Percentiles rank a stretch among this genome's conserved stretches.
Conservation (phyloP, 2,113 vertebrate species). For the Phaethon lepturus region DNA sequence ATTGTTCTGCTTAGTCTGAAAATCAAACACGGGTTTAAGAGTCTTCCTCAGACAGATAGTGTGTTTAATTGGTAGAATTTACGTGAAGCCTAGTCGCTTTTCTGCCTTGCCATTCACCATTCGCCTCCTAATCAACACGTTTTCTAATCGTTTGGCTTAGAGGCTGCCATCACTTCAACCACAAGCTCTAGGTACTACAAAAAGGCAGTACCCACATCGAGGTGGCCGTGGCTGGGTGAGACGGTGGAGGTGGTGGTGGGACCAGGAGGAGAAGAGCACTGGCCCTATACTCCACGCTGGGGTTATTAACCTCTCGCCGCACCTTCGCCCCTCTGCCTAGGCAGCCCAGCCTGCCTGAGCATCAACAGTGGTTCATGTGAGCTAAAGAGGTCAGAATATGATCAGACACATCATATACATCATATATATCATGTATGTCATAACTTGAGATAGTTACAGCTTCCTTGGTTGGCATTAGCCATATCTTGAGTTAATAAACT, state of each 20-base stretch:
- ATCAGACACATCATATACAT: not conserved
- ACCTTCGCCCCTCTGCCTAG: accelerated
- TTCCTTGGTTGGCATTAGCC: not conserved
- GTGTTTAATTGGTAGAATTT: not conserved
- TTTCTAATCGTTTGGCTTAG: not conserved
- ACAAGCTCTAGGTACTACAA: accelerated
- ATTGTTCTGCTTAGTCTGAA: not conserved
- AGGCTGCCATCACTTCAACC: not conserved
- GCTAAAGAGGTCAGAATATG: not conserved
- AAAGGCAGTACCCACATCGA: not conserved
- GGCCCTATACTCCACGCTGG: not conserved
- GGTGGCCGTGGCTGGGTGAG: not conserved
- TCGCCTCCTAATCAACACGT: not conserved
- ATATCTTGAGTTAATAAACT: not conserved
- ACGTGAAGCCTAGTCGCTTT: not conserved
- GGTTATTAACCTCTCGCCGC: not conserved
- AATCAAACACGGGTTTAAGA: not conserved
- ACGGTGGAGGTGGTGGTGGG: not conserved
- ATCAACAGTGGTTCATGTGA: not conserved
- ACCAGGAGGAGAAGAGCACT: not conserved
- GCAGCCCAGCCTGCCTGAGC: not conserved
- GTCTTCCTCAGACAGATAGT: not conserved
- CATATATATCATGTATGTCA: not conserved
- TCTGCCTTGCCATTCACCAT: not conserved
- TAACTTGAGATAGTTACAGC: not conserved